Conservation (phyloP, 2,888 invertebrate genomes). For the Himalopsyche tibetana region DNA sequence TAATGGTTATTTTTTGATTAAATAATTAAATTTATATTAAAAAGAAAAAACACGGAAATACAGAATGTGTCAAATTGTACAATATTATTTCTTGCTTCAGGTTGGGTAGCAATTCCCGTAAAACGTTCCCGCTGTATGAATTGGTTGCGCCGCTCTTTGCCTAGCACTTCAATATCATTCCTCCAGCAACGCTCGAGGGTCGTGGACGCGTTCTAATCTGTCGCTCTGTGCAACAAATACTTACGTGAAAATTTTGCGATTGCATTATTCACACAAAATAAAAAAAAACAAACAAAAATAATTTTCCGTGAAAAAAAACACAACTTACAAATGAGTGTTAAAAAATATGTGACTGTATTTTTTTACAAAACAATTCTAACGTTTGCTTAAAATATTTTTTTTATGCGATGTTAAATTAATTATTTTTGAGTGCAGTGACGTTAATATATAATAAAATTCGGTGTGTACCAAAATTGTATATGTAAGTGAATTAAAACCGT, state of each 20-base stretch:
- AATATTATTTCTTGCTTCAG: no score
- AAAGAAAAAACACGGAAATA: no score
- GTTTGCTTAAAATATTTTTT: neutral
- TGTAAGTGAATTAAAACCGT: no score
- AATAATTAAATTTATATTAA: no score
- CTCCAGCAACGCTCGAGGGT: slow-evolving; percentile 4
- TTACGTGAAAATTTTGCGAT: neutral
- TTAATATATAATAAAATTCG: no score
- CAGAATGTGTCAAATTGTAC: no score
- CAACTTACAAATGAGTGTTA: neutral
- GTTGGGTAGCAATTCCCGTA: no score
- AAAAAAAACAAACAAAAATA: no score
- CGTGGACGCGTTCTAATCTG: neutral
- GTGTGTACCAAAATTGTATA: no score
- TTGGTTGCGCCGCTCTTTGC: neutral
- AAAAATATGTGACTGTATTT: neutral
- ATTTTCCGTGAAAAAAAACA: neutral
- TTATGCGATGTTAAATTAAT: neutral
- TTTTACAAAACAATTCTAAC: neutral
- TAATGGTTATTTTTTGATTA: no score
- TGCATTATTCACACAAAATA: neutral
- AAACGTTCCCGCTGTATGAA: no score
- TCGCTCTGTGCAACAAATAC: neutral
- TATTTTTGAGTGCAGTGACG: slow-evolving; percentile 1
- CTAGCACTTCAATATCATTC: neutral